phyloP scores from a whole-genome alignment of 2,113 vertebrate species.

The Pipa parva region DNA sequence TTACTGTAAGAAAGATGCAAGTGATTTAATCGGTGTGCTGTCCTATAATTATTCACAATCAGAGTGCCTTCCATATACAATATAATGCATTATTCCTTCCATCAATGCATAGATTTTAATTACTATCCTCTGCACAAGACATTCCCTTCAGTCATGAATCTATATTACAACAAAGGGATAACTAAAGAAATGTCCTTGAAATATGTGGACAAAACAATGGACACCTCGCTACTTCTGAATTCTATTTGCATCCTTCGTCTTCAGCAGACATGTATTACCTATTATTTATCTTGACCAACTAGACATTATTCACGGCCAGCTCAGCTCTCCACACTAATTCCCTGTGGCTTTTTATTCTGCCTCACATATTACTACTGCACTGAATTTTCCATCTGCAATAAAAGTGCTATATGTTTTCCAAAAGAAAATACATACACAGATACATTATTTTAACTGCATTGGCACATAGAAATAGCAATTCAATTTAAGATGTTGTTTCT shows the following conservation, averaged over 20 bases:
- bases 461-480: constrained; percentile 5
- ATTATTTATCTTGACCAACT: constrained; percentile 41
- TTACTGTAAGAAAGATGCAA: too few species aligned
- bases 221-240: constrained; percentile 34
- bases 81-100: neutral
- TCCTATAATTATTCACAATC: neutral
- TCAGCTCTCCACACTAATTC: constrained; percentile 34
- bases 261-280: constrained; percentile 22
- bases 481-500: neutral
- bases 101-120: constrained; percentile 17
- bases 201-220: constrained; percentile 32
- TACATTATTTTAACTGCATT: constrained; percentile 25
- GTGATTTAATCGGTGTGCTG: neutral
- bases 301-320: constrained; percentile 36
- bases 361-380: constrained; percentile 24
- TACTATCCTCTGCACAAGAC: constrained; percentile 12
- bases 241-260: constrained; percentile 42
- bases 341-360: constrained; percentile 25
- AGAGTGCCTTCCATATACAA: too few species aligned
- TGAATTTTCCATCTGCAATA: constrained; percentile 22
- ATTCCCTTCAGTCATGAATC: constrained; percentile 17
- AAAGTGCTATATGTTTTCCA: constrained; percentile 23
- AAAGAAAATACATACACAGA: constrained; percentile 11
- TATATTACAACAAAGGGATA: constrained; percentile 18
- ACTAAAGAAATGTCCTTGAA: constrained; percentile 34